These are phyloP conservation scores for Notodonta ziczac DNA, from an alignment of 2,888 invertebrate species.

Conservation along the genomic window DNA sequence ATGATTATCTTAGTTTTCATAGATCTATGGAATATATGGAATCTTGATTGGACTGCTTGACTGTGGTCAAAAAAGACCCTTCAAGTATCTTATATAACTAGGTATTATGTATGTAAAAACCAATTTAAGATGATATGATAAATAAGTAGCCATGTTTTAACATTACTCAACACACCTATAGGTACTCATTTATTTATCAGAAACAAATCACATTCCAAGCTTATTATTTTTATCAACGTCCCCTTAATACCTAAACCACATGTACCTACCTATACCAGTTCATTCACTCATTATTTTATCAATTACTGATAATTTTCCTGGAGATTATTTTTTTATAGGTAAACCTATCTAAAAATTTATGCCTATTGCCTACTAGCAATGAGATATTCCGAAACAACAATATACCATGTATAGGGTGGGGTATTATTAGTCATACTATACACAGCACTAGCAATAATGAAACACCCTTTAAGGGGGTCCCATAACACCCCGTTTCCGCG, in stretches of 20 bases:
- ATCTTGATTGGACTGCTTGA: too few species aligned
- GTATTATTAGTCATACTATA: slow-evolving; percentile 38
- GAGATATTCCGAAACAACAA: too few species aligned
- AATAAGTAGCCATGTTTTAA: background rate
- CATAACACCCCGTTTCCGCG: slow-evolving; percentile 59
- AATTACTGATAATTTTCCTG: too few species aligned
- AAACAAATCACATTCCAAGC: background rate
- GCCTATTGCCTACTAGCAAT: too few species aligned
- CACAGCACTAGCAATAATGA: slow-evolving; percentile 2
- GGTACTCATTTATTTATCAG: background rate
- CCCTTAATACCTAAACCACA: background rate
- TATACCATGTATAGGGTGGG: slow-evolving; percentile 16
- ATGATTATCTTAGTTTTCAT: too few species aligned
- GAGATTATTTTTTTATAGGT: too few species aligned
- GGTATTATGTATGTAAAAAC: too few species aligned
- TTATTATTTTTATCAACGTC: background rate
- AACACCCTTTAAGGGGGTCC: slow-evolving; percentile 52
- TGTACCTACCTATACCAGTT: background rate
- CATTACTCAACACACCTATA: background rate
- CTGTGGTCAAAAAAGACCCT: too few species aligned
- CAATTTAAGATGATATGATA: too few species aligned
- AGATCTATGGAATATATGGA: too few species aligned
- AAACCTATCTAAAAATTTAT: too few species aligned
- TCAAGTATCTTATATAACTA: too few species aligned
- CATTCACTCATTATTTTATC: background rate